Conservation (phyloP, 2,888 invertebrate genomes). For the Andrena flavipes region DNA sequence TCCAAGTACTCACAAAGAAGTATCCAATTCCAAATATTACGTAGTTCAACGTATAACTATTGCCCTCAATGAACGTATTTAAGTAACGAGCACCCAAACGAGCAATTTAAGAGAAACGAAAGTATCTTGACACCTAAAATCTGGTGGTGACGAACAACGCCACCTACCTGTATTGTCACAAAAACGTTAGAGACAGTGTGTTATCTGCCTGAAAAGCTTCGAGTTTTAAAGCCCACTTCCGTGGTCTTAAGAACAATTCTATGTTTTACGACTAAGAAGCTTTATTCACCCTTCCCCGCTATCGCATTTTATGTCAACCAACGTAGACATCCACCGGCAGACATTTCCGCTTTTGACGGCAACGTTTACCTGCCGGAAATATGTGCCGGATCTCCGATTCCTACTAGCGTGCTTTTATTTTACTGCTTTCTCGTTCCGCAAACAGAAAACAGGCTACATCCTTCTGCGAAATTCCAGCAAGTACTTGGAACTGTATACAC, state of each 20-base stretch:
- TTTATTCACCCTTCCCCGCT: constrained; percentile 49
- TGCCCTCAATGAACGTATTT: not conserved
- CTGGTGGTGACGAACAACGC: not conserved
- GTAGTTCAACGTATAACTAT: not conserved
- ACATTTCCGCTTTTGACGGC: constrained; percentile 24
- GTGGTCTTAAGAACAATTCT: constrained; percentile 58
- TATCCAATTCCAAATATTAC: no score
- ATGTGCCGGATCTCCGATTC: constrained; percentile 21
- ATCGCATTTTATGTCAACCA: constrained; percentile 49
- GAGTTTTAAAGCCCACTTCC: constrained; percentile 41
- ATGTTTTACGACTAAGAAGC: constrained; percentile 63
- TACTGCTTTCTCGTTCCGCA: not conserved
- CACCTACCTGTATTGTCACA: constrained; percentile 11
- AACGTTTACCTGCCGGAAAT: constrained; percentile 46
- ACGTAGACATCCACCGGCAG: constrained; percentile 20
- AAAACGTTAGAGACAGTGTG: constrained; percentile 18
- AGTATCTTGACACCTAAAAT: not conserved
- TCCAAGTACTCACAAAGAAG: not conserved
- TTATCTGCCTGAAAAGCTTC: constrained; percentile 17
- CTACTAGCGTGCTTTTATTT: constrained; percentile 7
- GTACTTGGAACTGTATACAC: not conserved
- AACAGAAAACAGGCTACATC: not conserved
- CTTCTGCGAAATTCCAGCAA: not conserved
- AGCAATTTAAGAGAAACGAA: not conserved
- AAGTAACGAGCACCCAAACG: not conserved